phyloP scores from a whole-genome alignment of 1,140 invertebrate genomes.

The Drosophila equinoxialis region DNA sequence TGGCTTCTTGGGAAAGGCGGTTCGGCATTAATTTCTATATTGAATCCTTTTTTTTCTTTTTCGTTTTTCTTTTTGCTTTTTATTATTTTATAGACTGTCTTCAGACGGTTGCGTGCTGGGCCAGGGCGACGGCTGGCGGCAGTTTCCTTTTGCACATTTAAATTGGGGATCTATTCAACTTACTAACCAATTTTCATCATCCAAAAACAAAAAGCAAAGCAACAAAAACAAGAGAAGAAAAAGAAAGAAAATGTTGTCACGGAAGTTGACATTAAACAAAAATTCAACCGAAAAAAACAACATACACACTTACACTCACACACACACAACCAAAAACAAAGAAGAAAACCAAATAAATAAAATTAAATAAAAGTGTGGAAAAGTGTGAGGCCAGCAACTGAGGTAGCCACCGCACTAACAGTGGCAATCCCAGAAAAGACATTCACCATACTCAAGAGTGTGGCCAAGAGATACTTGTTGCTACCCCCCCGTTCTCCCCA shows the following conservation, averaged over 20 bases:
- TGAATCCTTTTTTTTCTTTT: slow-evolving; percentile 60
- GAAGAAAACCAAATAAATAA: slow-evolving; percentile 63
- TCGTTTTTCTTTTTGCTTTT: background rate
- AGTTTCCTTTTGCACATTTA: slow-evolving; percentile 5
- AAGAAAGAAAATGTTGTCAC: slow-evolving; percentile 23
- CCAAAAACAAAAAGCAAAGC: background rate
- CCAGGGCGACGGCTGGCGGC: slow-evolving; percentile 7
- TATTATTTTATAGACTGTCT: slow-evolving; percentile 33
- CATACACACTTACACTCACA: background rate
- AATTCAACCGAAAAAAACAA: slow-evolving; percentile 27
- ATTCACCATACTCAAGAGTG: slow-evolving; percentile 44
- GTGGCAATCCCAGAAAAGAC: slow-evolving; percentile 40
- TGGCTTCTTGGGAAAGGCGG: slow-evolving; percentile 45
- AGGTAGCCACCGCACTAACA: slow-evolving; percentile 1
- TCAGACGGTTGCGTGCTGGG: slow-evolving; percentile 14
- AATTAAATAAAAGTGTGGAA: slow-evolving; percentile 58
- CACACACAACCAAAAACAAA: slow-evolving; percentile 16
- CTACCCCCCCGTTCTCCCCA: background rate
- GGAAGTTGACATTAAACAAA: slow-evolving; percentile 59
- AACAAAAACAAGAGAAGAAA: slow-evolving; percentile 5
- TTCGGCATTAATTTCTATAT: slow-evolving; percentile 73
- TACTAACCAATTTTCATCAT: slow-evolving; percentile 32
- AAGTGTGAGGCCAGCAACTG: slow-evolving; percentile 15
- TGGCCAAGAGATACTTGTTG: slow-evolving; percentile 20
- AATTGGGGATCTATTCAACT: slow-evolving; percentile 19